Base-by-base conservation (phyloP, 2,797 vertebrate species). In the Philypnodon macrostomus region DNA sequence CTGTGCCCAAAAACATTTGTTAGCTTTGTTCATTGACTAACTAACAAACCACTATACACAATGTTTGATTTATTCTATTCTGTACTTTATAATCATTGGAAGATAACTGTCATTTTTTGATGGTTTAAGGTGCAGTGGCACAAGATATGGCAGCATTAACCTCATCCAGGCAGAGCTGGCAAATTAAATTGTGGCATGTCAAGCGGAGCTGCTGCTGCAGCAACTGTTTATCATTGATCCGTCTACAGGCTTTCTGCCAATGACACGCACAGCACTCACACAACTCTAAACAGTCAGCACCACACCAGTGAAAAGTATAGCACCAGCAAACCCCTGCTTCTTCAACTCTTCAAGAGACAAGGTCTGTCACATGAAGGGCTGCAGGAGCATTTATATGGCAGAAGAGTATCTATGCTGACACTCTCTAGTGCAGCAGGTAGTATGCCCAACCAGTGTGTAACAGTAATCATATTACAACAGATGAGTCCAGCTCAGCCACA, bases 141-240 rank as follows among this genome's bases (percentile, higher is more conserved):
- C 71, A 39, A 45, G 23, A 64, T 60, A 67, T 17, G 14, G 19
- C 50, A 58, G 57, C 39, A 42, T 59, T 55, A 64, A 67, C 58
- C 59, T 75, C 66, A 69, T 46, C 57, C 45, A 42, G 13, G 41
- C 52, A 53, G 54, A 63, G 41, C 33, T 16, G 52, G 46, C 16
- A 64, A 74, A 80, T 74, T 63, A 70, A 74, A 82, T 65, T 35
- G 30, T 39, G 29, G 52, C 51, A 64, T 56, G 67, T 65, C 51
- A 72, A 63, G 61, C 38, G 4, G 24, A 57, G 64, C 70, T 67
- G 67, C 60, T 30, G 61, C 68, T 44, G 63, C 70, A 69, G 45
- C 63, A 69, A 32, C 61, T 73, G 15, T 53, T 79, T 73, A 48
- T 75, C 72, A 80, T 72, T 26, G 68, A 81, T 77, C 74, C 11